phyloP scores from a whole-genome alignment of 2,797 vertebrate genomes.

The Coilia nasus region DNA sequence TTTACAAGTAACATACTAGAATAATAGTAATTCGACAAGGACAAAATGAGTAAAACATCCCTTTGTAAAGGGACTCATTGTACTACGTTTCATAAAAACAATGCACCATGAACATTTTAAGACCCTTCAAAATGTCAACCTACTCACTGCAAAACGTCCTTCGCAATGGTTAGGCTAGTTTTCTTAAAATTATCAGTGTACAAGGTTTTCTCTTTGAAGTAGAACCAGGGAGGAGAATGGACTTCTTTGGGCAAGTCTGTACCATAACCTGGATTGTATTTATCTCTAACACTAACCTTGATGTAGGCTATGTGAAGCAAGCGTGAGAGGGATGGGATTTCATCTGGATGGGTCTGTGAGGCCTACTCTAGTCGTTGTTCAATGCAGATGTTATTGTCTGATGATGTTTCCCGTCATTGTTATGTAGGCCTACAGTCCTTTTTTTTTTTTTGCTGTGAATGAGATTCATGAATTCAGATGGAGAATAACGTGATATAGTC shows the following conservation, averaged over 20 bases:
- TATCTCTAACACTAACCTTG: not conserved
- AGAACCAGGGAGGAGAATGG: not conserved
- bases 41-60: not conserved
- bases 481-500: not conserved
- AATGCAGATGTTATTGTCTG: not conserved
- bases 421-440: not conserved
- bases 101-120: not conserved
- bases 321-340: constrained; percentile 1
- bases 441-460: not conserved
- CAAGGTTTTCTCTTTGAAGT: not conserved
- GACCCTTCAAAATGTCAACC: not conserved
- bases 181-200: too few species aligned
- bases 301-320: not conserved
- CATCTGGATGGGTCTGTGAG: not conserved
- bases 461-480: not conserved
- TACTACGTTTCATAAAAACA: not conserved
- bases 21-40: not conserved
- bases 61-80: not conserved
- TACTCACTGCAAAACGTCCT: too few species aligned
- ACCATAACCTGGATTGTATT: not conserved
- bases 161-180: not conserved
- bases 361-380: not conserved
- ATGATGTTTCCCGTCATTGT: not conserved
- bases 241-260: not conserved
- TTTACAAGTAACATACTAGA: not conserved